A percentile compares a stretch with the other conserved stretches of the same genome.
These are phyloP conservation scores for Drosophila testacea DNA, from an alignment of 2,888 invertebrate genomes.

Conservation along the genomic window DNA sequence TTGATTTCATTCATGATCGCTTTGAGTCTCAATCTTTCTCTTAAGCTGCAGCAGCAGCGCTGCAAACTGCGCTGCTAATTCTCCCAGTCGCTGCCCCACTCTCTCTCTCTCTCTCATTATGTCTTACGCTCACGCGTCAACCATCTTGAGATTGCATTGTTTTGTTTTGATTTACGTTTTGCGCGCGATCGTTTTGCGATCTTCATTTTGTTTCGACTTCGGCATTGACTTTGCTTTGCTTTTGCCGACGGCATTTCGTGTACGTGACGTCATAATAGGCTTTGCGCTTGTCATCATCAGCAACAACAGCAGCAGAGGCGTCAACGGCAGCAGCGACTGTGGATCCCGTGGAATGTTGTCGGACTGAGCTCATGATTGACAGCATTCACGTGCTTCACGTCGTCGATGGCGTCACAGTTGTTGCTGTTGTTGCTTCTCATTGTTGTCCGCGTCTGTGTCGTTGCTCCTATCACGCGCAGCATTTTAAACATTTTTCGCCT, in stretches of 20 bases:
- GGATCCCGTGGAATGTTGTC: conserved; percentile 64
- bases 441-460: conserved; percentile 29
- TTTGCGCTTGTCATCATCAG: conserved; percentile 41
- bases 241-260: conserved; percentile 76
- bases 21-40: background rate
- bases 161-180: conserved; percentile 81
- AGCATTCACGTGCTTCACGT: conserved; percentile 79
- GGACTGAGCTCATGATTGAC: conserved; percentile 67
- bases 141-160: conserved; percentile 33
- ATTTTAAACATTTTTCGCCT: conserved; percentile 52
- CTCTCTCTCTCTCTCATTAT: conserved; percentile 7
- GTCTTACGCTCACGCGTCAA: conserved; percentile 18
- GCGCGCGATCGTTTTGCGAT: conserved; percentile 50
- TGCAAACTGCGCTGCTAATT: conserved; percentile 26
- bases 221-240: conserved; percentile 37
- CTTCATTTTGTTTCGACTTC: conserved; percentile 58
- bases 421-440: conserved; percentile 21
- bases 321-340: conserved; percentile 19
- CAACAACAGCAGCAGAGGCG: conserved; percentile 7
- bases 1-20: conserved; percentile 18
- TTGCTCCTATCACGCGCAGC: conserved; percentile 15
- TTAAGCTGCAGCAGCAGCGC: conserved; percentile 6
- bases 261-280: conserved; percentile 69
- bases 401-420: conserved; percentile 43
- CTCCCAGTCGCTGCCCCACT: conserved; percentile 4